These are phyloP conservation scores for Drosophila atripex DNA, from an alignment of 2,888 invertebrate genomes.

Conservation along the genomic window DNA sequence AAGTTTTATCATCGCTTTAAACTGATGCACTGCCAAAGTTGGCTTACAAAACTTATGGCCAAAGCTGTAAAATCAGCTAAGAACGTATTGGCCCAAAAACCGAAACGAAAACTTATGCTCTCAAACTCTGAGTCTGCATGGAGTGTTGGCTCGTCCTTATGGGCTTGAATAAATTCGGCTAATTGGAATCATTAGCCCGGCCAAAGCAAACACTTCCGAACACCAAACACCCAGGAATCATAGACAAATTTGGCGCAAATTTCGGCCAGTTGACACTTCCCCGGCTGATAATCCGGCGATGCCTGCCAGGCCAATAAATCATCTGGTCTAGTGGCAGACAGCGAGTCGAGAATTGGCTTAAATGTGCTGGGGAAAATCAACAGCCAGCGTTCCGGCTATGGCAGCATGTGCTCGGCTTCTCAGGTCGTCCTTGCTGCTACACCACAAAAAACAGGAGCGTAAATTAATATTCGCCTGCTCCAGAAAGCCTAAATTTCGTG, in stretches of 20 bases:
- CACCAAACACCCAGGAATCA: constrained; percentile 54
- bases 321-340: constrained; percentile 55
- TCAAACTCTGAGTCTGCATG: not conserved
- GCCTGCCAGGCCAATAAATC: constrained; percentile 69
- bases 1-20: constrained; percentile 65
- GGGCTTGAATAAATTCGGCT: constrained; percentile 49
- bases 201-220: constrained; percentile 32
- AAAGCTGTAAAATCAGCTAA: constrained; percentile 27
- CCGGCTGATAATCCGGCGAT: constrained; percentile 48
- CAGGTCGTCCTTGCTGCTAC: constrained; percentile 33
- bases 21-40: constrained; percentile 52
- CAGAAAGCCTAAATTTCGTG: constrained; percentile 4
- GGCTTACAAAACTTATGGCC: constrained; percentile 46
- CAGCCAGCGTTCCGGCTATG: constrained; percentile 60
- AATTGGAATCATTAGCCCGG: constrained; percentile 70
- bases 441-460: constrained; percentile 45
- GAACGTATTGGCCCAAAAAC: constrained; percentile 37
- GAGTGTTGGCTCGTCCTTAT: not conserved
- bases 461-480: constrained; percentile 59
- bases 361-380: constrained; percentile 76
- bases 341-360: constrained; percentile 70
- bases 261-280: constrained; percentile 65
- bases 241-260: constrained; percentile 71
- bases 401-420: constrained; percentile 74
- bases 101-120: not conserved